Evolutionary conservation across 1,140 invertebrate species (phyloP).

Genomic region (Ceratoteleas bidentatus): DNA sequence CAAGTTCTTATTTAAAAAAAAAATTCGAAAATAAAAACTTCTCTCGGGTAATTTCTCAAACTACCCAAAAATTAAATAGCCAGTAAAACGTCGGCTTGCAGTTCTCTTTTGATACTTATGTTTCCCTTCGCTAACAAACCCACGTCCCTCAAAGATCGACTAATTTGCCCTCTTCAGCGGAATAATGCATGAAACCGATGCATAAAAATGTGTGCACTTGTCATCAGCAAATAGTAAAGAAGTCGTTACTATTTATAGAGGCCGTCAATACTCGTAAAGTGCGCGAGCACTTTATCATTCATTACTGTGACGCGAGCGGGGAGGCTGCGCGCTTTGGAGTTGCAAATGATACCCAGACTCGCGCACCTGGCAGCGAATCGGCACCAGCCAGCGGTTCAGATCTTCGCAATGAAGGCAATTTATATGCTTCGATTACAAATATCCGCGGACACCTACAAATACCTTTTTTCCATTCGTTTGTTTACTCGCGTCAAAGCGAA

Average conservation of each 20-base stretch:
- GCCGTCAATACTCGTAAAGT: constrained; percentile 46
- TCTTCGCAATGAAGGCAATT: constrained; percentile 64
- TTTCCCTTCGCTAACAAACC: too few relatives aligned
- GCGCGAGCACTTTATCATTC: constrained; percentile 62
- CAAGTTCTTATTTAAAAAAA: too few relatives aligned
- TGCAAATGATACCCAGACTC: constrained; percentile 62
- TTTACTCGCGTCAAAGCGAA: not conserved
- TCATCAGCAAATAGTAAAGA: constrained; percentile 12
- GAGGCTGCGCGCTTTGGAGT: constrained; percentile 62
- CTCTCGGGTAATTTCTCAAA: too few relatives aligned
- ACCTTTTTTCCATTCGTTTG: not conserved
- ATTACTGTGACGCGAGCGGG: constrained; percentile 63
- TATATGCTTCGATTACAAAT: constrained; percentile 33
- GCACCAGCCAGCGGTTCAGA: constrained; percentile 42
- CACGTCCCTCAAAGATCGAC: not conserved
- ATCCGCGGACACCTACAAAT: constrained; percentile 7
- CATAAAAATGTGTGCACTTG: constrained; percentile 11
- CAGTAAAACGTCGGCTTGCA: too few relatives aligned
- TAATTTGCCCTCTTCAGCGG: too few relatives aligned
- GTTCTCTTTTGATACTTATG: too few relatives aligned
- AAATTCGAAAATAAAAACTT: too few relatives aligned
- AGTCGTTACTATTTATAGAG: constrained; percentile 60
- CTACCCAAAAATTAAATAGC: too few relatives aligned
- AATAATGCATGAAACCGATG: not conserved
- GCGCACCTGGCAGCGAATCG: constrained; percentile 45